A percentile compares a stretch with the other conserved stretches of the same genome.
phyloP scores from a whole-genome alignment of 2,797 vertebrate species.

The Cryptoblepharus egeriae region DNA sequence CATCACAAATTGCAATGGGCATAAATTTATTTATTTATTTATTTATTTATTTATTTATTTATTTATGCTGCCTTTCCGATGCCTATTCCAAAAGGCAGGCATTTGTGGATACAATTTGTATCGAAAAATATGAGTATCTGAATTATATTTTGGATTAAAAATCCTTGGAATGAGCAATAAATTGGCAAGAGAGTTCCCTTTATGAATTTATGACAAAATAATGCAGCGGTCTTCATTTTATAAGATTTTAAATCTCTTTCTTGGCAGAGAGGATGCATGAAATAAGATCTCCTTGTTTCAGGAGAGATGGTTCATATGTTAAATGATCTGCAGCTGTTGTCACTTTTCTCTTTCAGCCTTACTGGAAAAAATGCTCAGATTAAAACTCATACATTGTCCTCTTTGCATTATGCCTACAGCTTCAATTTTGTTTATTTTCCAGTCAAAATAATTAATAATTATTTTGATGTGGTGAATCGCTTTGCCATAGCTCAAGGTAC shows the following conservation, averaged over 20 bases:
- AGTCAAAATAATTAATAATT: neutral
- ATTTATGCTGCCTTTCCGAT: no score
- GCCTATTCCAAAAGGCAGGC: neutral
- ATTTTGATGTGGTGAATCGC: neutral
- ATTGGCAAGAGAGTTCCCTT: conserved; percentile 55
- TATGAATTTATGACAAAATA: conserved; percentile 27
- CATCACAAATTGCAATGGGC: neutral
- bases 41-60: no score
- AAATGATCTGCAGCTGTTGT: conserved; percentile 77
- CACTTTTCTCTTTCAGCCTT: conserved; percentile 60
- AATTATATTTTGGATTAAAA: conserved; percentile 9
- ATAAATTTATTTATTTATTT: conserved; percentile 13
- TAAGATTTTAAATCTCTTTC: conserved; percentile 66
- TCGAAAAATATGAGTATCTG: conserved; percentile 32
- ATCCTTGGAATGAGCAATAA: conserved; percentile 35
- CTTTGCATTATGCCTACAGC: neutral
- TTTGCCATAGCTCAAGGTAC: neutral
- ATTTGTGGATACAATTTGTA: neutral
- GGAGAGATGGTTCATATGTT: conserved; percentile 73
- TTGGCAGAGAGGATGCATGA: conserved; percentile 58
- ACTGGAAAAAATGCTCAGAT: conserved; percentile 58
- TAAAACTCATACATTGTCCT: conserved; percentile 1
- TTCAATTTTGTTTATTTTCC: neutral
- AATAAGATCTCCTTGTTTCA: conserved; percentile 73
- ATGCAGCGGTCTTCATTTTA: conserved; percentile 56